Evolutionary conservation across 2,113 vertebrate genomes (phyloP).

Genomic region (Lophochroa leadbeateri): DNA sequence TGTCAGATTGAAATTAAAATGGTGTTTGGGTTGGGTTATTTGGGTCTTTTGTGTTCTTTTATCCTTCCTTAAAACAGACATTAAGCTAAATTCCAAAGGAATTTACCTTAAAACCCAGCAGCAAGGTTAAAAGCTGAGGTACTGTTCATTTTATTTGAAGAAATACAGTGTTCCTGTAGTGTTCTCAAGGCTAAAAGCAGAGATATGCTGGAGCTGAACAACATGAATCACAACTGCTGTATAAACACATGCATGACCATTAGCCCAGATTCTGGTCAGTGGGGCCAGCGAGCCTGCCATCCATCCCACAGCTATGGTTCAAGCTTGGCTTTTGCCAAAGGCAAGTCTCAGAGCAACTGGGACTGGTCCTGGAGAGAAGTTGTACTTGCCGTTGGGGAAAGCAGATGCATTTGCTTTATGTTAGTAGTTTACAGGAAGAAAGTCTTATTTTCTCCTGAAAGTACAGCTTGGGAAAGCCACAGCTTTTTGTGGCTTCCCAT

Average conservation of each 20-base stretch:
- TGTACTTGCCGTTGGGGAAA: not conserved
- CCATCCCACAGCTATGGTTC: not conserved
- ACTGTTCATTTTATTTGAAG: not conserved
- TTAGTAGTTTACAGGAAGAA: not conserved
- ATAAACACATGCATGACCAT: fast-evolving
- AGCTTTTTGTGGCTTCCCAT: not conserved
- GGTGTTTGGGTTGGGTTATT: not conserved
- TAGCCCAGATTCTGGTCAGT: not conserved
- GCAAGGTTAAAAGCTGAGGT: not conserved
- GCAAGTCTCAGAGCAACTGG: not conserved
- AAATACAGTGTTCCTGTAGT: not conserved
- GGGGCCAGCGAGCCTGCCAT: fast-evolving
- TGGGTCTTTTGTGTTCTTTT: not conserved
- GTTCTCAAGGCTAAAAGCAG: not conserved
- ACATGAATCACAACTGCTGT: not conserved
- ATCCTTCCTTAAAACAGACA: not conserved
- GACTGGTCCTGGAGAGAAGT: not conserved
- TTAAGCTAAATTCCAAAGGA: not conserved
- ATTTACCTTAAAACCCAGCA: not conserved
- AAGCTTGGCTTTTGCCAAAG: fast-evolving
- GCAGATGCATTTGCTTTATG: not conserved
- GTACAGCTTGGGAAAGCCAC: not conserved
- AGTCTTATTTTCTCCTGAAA: not conserved
- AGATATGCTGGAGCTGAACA: not conserved
- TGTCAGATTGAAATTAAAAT: not conserved